Percentiles rank a stretch among this genome's conserved stretches.
phyloP scores from a whole-genome alignment of 1,140 invertebrate species.

The Panagrolaimus sp. region DNA sequence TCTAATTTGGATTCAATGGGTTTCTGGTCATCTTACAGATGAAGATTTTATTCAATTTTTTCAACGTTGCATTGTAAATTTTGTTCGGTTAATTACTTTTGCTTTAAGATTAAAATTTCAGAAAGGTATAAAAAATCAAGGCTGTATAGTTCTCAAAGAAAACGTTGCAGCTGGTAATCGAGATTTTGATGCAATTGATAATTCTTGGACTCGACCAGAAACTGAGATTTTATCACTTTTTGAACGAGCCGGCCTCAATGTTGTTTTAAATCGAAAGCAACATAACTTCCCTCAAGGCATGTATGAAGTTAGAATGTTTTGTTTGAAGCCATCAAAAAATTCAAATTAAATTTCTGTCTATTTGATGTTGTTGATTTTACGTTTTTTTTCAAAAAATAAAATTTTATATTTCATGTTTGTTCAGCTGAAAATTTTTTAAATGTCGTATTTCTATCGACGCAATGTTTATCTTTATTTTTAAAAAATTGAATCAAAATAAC shows the following conservation, averaged over 20 bases:
- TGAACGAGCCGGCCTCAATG: conserved; percentile 70
- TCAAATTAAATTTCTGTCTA: background rate
- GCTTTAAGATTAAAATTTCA: conserved; percentile 64
- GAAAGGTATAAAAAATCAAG: conserved; percentile 69
- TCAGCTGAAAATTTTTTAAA: no score
- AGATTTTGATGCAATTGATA: conserved; percentile 78
- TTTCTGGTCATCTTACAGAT: conserved; percentile 83
- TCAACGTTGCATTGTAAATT: conserved; percentile 68
- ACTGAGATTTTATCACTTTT: conserved; percentile 67
- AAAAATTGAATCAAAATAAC: no score
- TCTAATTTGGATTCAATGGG: conserved; percentile 97
- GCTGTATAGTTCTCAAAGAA: conserved; percentile 86
- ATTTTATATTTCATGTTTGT: no score
- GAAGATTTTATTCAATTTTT: conserved; percentile 81
- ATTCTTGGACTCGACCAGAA: conserved; percentile 78
- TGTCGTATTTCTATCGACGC: no score
- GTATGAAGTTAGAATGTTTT: conserved; percentile 75
- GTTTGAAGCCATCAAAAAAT: conserved; percentile 28
- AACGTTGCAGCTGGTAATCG: conserved; percentile 74
- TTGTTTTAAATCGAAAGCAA: conserved; percentile 76
- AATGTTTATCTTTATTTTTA: no score
- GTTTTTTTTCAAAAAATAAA: no score
- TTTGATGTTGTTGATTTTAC: no score
- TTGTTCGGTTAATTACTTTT: conserved; percentile 27
- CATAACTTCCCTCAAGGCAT: conserved; percentile 82